phyloP scores from a whole-genome alignment of 2,797 vertebrate genomes.

The Rhinoraja longicauda region DNA sequence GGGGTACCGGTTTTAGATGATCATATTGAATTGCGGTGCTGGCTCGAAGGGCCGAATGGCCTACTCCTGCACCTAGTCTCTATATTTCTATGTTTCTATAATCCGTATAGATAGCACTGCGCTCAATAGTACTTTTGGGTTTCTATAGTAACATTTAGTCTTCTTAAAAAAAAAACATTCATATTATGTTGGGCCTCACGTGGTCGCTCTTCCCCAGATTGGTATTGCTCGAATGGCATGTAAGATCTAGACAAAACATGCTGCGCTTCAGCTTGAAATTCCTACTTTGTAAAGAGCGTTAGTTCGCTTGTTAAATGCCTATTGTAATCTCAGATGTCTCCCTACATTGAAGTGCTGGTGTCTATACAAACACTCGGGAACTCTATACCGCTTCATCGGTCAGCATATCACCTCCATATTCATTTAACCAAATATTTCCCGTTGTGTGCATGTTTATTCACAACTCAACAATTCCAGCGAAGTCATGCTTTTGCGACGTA shows the following conservation, averaged over 20 bases:
- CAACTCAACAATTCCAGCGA: not conserved
- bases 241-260: conserved; percentile 24
- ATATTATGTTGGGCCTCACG: not conserved
- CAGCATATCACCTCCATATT: not conserved
- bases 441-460: not conserved
- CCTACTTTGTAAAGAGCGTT: conserved; percentile 27
- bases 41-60: too few species aligned
- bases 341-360: not conserved
- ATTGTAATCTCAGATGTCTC: not conserved
- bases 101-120: not conserved
- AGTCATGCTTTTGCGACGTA: not conserved
- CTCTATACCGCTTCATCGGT: not conserved
- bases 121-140: not conserved
- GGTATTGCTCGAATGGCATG: not conserved
- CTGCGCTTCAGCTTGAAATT: not conserved
- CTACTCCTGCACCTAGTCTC: too few species aligned
- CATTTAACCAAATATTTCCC: not conserved
- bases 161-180: conserved; percentile 1
- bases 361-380: not conserved
- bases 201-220: conserved; percentile 2
- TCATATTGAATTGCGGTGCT: too few species aligned
- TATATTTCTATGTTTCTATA: too few species aligned
- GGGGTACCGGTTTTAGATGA: too few species aligned
- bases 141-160: conserved; percentile 35
- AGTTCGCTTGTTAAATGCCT: not conserved